A percentile compares a stretch with the other conserved stretches of the same genome.
phyloP scores from a whole-genome alignment of 1,140 invertebrate genomes.

The Oreohelix idahoensis region DNA sequence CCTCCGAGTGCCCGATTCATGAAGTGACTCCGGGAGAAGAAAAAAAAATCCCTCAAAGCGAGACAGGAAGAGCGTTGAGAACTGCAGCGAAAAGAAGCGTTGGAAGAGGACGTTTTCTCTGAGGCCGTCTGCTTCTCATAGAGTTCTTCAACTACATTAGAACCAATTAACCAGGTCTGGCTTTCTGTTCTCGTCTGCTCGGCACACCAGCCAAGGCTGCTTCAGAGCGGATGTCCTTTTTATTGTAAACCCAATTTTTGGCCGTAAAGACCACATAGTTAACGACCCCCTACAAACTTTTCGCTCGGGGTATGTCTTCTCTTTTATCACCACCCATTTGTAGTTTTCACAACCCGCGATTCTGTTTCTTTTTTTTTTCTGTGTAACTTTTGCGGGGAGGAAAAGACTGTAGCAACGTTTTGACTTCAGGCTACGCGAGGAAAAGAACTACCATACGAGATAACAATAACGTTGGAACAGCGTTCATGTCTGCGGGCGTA shows the following conservation, averaged over 20 bases:
- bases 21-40: not conserved
- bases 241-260: conserved; percentile 13
- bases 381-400: not conserved
- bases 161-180: conserved; percentile 10
- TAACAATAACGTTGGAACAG: not conserved
- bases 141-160: conserved; percentile 11
- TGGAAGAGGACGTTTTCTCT: not conserved
- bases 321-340: not conserved
- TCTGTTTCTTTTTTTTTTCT: not conserved
- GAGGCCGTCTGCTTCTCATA: conserved; percentile 5
- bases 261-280: conserved; percentile 1
- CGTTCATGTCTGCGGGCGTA: not conserved
- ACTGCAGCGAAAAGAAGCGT: not conserved
- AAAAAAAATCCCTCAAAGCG: not conserved
- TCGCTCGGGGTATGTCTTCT: not conserved
- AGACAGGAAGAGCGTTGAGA: not conserved
- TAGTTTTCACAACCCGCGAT: not conserved
- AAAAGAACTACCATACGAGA: not conserved
- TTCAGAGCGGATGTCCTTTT: not conserved
- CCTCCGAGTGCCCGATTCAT: not conserved
- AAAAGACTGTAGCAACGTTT: not conserved
- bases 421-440: not conserved
- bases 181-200: not conserved
- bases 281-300: not conserved
- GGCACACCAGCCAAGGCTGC: not conserved